Evolutionary conservation across 2,113 vertebrate species (phyloP).

Genomic region (Phodopus roborovskii): DNA sequence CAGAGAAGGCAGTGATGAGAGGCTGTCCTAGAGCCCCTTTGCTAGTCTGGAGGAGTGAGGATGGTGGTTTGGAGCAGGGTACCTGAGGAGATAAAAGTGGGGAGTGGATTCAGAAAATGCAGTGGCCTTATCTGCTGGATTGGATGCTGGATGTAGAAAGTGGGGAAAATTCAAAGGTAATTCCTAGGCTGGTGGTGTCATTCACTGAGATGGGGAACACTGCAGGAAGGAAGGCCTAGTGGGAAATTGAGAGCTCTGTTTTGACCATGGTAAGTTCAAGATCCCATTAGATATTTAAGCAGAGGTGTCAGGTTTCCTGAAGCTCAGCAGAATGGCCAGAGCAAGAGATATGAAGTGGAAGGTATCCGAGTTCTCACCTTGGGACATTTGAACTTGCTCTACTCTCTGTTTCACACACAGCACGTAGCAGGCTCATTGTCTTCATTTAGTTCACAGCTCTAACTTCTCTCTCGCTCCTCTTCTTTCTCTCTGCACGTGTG

Average conservation of each 20-base stretch:
- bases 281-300: background rate
- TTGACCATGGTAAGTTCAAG: constrained; percentile 3
- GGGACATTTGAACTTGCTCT: constrained; percentile 44
- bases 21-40: background rate
- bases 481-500: background rate
- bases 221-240: background rate
- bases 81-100: background rate
- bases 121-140: background rate
- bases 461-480: background rate
- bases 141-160: background rate
- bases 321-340: background rate
- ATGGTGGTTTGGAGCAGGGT: background rate
- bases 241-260: background rate
- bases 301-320: background rate
- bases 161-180: background rate
- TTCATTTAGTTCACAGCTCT: constrained; percentile 24
- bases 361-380: background rate
- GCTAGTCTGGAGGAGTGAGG: background rate
- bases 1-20: background rate
- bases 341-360: background rate
- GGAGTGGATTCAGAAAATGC: background rate
- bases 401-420: background rate
- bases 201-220: background rate
- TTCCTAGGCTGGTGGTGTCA: background rate
- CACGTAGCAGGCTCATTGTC: background rate